Conservation (phyloP, 2,888 invertebrate species). For the Amphipoea oculea region DNA sequence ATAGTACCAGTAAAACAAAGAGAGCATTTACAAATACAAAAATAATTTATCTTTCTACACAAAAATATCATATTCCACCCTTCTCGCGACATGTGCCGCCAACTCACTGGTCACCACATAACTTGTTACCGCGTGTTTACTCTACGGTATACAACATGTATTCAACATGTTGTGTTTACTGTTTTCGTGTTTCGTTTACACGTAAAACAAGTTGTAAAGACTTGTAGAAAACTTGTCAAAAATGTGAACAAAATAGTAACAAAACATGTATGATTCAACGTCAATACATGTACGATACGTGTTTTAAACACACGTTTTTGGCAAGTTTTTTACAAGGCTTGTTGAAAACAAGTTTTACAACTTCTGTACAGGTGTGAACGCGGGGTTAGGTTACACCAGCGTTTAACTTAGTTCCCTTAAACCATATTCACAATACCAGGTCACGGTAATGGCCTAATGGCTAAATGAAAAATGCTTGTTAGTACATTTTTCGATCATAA, state of each 20-base stretch:
- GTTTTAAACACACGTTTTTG: neutral
- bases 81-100: constrained; percentile 1
- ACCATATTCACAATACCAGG: constrained; percentile 58
- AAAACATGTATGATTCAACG: neutral
- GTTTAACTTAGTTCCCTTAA: constrained; percentile 49
- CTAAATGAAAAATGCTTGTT: constrained; percentile 35
- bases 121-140: neutral
- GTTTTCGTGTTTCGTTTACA: neutral
- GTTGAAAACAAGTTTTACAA: neutral
- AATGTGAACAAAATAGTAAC: neutral
- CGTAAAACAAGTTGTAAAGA: neutral
- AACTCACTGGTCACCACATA: constrained; percentile 5
- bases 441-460: constrained; percentile 46
- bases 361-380: neutral
- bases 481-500: constrained; percentile 44
- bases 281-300: no score
- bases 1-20: constrained; percentile 33
- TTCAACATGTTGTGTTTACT: neutral
- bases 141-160: neutral
- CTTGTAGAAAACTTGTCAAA: neutral
- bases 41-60: constrained; percentile 47
- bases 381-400: constrained; percentile 21
- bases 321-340: neutral
- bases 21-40: constrained; percentile 50
- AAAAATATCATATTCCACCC: constrained; percentile 49